Base-by-base conservation (phyloP, 2,113 vertebrate genomes). In the Saccopteryx bilineata region DNA sequence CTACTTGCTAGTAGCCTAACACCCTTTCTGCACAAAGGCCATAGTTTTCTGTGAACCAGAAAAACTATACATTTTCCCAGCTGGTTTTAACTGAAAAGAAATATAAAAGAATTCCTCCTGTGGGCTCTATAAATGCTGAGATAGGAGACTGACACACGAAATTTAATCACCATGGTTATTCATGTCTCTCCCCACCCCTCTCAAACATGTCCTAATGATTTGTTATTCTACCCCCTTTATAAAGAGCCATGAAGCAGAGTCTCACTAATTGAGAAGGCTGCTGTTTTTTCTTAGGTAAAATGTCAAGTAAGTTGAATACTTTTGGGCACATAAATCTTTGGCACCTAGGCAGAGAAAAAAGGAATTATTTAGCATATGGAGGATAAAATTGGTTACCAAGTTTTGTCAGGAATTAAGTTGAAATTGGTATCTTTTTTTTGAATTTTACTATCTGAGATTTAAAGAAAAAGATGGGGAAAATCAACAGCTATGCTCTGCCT, bases 91-190 rank as follows among this genome's bases (percentile, higher is more conserved):
- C 26, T 60, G 71, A 82, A 86, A 90, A 84, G 74, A 95, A 97
- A 66, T 71, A 81, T 88, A 12, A 86, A 2, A 92, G 72, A 87
- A 96, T 97, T 96, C 17, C n/a, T 97, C 88, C 72, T 94, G 18
- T 91, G 66, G 90, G 75, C 28, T 74, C 60, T 93, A 26, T 96
- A 95, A 97, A 94, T 92, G 58, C 5, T 88, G 60, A 23, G 52
- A 94, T 85, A 96, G 65, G 93, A 66, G 91, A 97, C 97, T 97
- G 94, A 97, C 93, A 93, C 80, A 56, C 92, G 87, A 88, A 93
- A 52, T 96, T 93, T 31, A 90, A 14, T 91, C 96, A 97, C 56
- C 56, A 17, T 76, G 96, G 79, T 93, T 96, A 93, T 86, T 96
- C 14, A 19, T 95, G 46, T 39, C 63, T 96, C 90, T 18, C 0